These are phyloP conservation scores for Phocides pigmalion DNA, from an alignment of 1,140 invertebrate genomes.

Conservation along the genomic window DNA sequence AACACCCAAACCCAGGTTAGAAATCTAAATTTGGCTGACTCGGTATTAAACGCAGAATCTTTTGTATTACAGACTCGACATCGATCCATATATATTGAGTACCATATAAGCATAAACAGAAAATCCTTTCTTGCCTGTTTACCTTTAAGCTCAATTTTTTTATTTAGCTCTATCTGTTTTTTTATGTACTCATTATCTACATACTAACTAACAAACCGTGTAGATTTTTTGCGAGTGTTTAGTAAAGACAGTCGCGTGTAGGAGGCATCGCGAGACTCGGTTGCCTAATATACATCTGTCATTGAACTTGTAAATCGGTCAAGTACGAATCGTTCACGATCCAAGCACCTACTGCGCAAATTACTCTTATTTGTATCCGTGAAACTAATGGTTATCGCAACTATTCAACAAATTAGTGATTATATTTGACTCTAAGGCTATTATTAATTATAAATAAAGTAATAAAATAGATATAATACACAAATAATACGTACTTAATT, in stretches of 20 bases:
- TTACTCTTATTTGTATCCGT: conserved; percentile 17
- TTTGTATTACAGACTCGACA: too few relatives aligned
- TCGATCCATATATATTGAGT: too few relatives aligned
- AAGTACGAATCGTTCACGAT: conserved; percentile 27
- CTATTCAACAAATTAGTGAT: neutral
- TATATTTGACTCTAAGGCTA: neutral
- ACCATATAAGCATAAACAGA: too few relatives aligned
- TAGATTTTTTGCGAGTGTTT: neutral
- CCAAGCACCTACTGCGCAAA: conserved; percentile 11
- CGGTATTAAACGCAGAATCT: too few relatives aligned
- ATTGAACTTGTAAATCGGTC: conserved; percentile 34
- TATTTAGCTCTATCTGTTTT: too few relatives aligned
- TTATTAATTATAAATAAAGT: neutral
- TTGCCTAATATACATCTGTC: conserved; percentile 9
- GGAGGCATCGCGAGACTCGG: conserved; percentile 3
- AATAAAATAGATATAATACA: neutral
- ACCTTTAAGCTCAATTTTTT: too few relatives aligned
- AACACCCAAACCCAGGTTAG: too few relatives aligned
- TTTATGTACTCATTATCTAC: too few relatives aligned
- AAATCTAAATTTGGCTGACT: too few relatives aligned
- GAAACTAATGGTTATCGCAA: conserved; percentile 1
- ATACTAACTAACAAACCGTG: too few relatives aligned
- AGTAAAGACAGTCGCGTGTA: conserved; percentile 5
- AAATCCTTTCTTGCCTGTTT: too few relatives aligned
- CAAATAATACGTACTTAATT: too few relatives aligned